A percentile compares a stretch with the other conserved stretches of the same genome.
These are phyloP conservation scores for Achroia grisella DNA, from an alignment of 1,140 invertebrate genomes.

Conservation along the genomic window DNA sequence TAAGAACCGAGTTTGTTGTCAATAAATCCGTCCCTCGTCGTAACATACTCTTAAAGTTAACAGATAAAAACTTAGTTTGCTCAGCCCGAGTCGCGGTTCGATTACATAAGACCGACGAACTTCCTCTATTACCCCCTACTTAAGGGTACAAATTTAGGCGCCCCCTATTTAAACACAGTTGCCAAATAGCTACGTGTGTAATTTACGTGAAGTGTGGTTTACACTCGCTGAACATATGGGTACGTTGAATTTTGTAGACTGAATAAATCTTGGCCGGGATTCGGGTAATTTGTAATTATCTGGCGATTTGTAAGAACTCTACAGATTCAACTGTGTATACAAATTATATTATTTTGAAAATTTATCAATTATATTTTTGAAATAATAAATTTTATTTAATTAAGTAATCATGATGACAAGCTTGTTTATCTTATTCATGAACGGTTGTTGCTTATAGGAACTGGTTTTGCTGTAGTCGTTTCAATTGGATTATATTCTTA, in stretches of 20 bases:
- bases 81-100: conserved; percentile 29
- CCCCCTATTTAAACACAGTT: conserved; percentile 48
- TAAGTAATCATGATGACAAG: too few species aligned
- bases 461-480: too few species aligned
- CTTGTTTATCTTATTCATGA: too few species aligned
- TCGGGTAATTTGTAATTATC: conserved; percentile 53
- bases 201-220: conserved; percentile 29
- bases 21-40: conserved; percentile 38
- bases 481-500: too few species aligned
- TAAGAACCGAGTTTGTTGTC: conserved; percentile 24
- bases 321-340: conserved; percentile 26
- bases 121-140: conserved; percentile 52
- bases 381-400: too few species aligned
- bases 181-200: conserved; percentile 38
- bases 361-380: too few species aligned
- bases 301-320: conserved; percentile 52
- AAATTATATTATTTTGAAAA: too few species aligned
- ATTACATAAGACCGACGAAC: conserved; percentile 46
- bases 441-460: too few species aligned
- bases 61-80: conserved; percentile 57
- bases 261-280: conserved; percentile 5
- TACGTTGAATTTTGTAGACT: conserved; percentile 16
- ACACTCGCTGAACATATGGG: conserved; percentile 15
- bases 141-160: conserved; percentile 52
- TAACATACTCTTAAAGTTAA: conserved; percentile 39